These are phyloP conservation scores for Myioborus melanocephalus DNA, from an alignment of 2,797 vertebrate genomes.

Conservation along the genomic window DNA sequence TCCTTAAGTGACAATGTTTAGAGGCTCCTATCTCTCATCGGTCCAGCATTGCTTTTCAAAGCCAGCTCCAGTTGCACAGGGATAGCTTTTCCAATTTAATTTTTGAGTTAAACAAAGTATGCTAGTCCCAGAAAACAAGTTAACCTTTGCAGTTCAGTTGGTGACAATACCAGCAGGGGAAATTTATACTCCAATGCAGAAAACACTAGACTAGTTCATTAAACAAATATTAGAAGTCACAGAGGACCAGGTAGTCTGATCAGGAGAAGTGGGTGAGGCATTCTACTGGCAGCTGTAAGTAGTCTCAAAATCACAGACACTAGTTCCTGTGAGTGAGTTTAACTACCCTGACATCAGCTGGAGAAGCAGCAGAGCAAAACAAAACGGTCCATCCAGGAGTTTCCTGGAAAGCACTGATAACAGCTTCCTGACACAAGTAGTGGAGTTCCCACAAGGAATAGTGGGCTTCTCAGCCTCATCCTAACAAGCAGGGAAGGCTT, in stretches of 20 bases:
- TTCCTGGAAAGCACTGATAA: not conserved
- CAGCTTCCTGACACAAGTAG: not conserved
- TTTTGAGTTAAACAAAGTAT: not conserved
- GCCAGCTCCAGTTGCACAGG: not conserved
- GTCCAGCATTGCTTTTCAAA: not conserved
- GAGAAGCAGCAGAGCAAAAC: not conserved
- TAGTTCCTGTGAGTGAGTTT: not conserved
- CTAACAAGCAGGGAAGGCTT: not conserved
- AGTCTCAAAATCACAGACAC: not conserved
- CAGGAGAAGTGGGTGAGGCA: not conserved
- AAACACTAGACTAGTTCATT: not conserved
- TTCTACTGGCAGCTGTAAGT: not conserved
- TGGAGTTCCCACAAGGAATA: not conserved
- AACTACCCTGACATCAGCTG: not conserved
- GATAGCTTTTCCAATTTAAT: not conserved
- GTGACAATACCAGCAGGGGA: not conserved
- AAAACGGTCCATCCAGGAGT: not conserved
- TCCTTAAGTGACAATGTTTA: not conserved
- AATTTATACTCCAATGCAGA: not conserved
- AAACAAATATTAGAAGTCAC: not conserved
- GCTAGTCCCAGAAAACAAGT: not conserved
- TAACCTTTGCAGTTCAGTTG: not conserved
- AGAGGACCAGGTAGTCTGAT: not conserved
- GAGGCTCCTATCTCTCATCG: not conserved
- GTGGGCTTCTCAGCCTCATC: not conserved